A percentile compares a stretch with the other conserved stretches of the same genome.
These are phyloP conservation scores for Thomomys bottae DNA, from an alignment of 2,113 vertebrate genomes.

Conservation along the genomic window DNA sequence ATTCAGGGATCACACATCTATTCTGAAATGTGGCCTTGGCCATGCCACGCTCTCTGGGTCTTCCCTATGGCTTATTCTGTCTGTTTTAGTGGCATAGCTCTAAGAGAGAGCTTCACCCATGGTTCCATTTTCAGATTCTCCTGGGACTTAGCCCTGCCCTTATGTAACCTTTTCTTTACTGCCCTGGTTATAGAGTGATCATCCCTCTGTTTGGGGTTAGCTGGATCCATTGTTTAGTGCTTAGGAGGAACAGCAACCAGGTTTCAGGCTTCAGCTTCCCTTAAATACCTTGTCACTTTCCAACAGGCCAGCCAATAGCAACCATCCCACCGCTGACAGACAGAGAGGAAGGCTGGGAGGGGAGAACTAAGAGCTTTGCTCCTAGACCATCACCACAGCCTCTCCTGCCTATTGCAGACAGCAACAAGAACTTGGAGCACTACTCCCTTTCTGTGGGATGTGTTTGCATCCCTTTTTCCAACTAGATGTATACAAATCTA, in stretches of 20 bases:
- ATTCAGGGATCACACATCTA: neutral
- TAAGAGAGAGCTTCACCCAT: neutral
- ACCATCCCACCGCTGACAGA: neutral
- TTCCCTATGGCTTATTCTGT: neutral
- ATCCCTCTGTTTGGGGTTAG: neutral
- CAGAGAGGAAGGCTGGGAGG: neutral
- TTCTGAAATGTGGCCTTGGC: neutral
- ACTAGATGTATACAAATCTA: neutral
- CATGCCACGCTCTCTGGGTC: neutral
- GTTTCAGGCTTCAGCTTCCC: neutral
- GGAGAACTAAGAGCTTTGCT: neutral
- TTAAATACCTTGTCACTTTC: neutral
- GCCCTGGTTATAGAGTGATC: neutral
- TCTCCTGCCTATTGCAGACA: neutral
- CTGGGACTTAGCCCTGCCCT: neutral
- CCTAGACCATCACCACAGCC: fast-evolving
- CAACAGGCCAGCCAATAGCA: neutral
- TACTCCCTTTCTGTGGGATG: neutral
- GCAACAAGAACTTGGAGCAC: neutral
- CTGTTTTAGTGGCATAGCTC: neutral
- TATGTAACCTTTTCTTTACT: neutral
- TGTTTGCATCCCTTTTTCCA: neutral
- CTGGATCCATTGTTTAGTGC: neutral
- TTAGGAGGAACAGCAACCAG: neutral
- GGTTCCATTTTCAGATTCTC: neutral